These are phyloP conservation scores for Hartigia nigra DNA, from an alignment of 2,888 invertebrate species.

Conservation along the genomic window DNA sequence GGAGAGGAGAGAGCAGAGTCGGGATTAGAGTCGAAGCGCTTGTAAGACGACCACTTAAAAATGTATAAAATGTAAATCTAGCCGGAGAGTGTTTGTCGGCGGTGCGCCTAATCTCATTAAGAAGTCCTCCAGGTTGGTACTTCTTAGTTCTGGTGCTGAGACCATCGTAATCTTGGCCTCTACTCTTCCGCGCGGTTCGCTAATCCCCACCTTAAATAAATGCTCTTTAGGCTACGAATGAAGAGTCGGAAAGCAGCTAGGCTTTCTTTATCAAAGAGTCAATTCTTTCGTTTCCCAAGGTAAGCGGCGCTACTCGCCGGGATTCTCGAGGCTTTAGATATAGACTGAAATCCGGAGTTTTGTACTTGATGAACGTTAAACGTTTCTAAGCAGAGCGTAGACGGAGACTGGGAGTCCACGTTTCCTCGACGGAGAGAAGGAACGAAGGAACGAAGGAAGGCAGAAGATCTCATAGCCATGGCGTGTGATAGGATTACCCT, in stretches of 20 bases:
- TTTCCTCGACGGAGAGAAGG: not conserved
- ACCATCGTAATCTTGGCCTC: constrained; percentile 3
- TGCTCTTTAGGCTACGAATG: constrained; percentile 54
- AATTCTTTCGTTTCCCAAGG: not conserved
- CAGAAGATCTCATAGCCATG: constrained; percentile 40
- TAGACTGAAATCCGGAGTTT: not conserved
- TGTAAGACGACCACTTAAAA: constrained; percentile 57
- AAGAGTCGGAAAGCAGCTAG: constrained; percentile 45
- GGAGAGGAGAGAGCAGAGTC: not conserved
- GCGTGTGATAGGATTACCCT: constrained; percentile 66
- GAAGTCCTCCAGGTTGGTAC: constrained; percentile 57
- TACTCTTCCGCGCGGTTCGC: constrained; percentile 38
- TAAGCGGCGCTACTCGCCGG: not conserved
- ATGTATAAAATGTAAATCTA: constrained; percentile 65
- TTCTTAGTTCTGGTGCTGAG: constrained; percentile 32
- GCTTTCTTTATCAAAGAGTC: not conserved
- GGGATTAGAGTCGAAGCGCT: constrained; percentile 31
- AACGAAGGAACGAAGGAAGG: not conserved
- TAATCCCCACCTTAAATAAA: constrained; percentile 63
- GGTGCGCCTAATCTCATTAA: constrained; percentile 64
- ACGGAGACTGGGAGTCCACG: not conserved
- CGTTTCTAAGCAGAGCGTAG: not conserved
- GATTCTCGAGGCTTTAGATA: not conserved
- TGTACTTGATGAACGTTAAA: not conserved
- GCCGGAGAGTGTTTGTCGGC: constrained; percentile 61